Conservation (phyloP, 2,797 vertebrate genomes). For the Tamandua tetradactyla region DNA sequence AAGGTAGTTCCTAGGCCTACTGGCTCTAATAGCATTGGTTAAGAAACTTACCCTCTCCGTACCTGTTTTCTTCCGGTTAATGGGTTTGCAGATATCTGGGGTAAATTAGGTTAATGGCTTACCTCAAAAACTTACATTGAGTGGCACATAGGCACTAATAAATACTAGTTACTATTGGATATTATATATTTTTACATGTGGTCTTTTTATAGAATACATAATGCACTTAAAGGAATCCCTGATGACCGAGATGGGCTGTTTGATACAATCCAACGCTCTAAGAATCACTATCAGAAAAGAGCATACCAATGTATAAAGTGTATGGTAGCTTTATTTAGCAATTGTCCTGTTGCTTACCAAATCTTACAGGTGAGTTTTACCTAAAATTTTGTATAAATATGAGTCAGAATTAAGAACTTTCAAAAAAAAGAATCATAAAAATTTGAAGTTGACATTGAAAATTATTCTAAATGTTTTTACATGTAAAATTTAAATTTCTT, state of each 20-base stretch:
- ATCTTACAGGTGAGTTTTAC: conserved; percentile 94
- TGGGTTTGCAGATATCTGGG: too few species aligned
- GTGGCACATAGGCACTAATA: not conserved
- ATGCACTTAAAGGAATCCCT: conserved; percentile 98
- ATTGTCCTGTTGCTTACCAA: conserved; percentile 99
- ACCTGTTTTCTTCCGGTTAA: too few species aligned
- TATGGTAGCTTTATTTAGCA: conserved; percentile 99
- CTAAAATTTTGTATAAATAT: conserved; percentile 52
- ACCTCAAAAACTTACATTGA: not conserved
- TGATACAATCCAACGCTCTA: conserved; percentile 99
- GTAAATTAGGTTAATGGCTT: too few species aligned
- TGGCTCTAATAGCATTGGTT: too few species aligned
- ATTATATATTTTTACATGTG: conserved; percentile 33
- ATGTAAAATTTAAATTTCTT: conserved; percentile 45
- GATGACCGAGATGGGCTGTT: conserved; percentile 98
- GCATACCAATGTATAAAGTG: conserved; percentile 99
- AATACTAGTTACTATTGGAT: conserved; percentile 12
- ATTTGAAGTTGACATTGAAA: conserved; percentile 45
- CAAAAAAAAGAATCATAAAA: not conserved
- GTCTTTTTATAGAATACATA: conserved; percentile 93
- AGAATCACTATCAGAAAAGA: conserved; percentile 99
- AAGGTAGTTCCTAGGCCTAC: too few species aligned
- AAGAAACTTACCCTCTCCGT: too few species aligned
- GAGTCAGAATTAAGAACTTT: conserved; percentile 35
- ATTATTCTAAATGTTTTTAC: conserved; percentile 22